Evolutionary conservation across 2,113 vertebrate genomes (phyloP).

Genomic region (Eudorcas thomsonii): DNA sequence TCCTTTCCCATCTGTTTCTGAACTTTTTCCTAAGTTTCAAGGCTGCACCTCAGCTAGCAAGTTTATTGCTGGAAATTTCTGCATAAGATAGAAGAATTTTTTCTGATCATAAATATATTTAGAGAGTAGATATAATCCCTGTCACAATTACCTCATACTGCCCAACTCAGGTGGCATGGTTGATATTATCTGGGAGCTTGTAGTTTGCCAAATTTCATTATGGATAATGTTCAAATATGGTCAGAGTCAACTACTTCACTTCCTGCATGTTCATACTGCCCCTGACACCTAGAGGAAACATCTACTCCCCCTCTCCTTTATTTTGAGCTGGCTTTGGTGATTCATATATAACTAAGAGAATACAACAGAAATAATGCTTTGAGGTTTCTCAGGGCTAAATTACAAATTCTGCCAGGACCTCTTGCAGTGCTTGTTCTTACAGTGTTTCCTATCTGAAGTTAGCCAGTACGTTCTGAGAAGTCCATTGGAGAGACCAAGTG

Average conservation of each 20-base stretch:
- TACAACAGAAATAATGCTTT: neutral
- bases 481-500: rapidly evolving
- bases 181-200: neutral
- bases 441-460: neutral
- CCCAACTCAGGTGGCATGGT: neutral
- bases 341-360: neutral
- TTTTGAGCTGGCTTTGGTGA: neutral
- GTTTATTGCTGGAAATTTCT: neutral
- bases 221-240: neutral
- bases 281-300: neutral
- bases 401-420: neutral
- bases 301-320: neutral
- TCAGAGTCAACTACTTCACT: neutral
- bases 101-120: neutral
- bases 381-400: neutral
- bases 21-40: neutral
- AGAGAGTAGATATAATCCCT: neutral
- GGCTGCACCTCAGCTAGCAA: neutral
- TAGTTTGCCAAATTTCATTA: neutral
- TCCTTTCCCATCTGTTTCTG: neutral
- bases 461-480: neutral
- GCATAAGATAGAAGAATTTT: neutral
- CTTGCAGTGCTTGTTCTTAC: neutral
- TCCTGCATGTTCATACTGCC: neutral
- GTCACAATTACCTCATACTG: neutral